Conservation (phyloP, 2,888 invertebrate species). For the Patella ulyssiponensis region DNA sequence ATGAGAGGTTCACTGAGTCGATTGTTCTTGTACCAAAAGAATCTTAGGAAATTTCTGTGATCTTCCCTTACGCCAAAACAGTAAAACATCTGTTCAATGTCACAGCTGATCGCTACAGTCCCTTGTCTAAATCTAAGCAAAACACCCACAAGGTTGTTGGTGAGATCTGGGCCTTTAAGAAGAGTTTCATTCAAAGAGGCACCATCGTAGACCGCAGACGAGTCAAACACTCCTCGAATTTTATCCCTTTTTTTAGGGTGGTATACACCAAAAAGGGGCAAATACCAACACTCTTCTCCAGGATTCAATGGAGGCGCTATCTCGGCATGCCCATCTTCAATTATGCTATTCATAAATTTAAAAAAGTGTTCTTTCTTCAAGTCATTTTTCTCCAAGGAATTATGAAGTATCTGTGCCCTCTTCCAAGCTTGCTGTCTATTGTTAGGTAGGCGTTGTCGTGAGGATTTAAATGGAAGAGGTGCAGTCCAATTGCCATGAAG, state of each 20-base stretch:
- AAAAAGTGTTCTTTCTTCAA: slow-evolving; percentile 24
- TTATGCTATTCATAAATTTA: slow-evolving; percentile 29
- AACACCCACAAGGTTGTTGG: slow-evolving; percentile 39
- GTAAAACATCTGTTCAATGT: slow-evolving; percentile 44
- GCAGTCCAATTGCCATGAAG: slow-evolving; percentile 23
- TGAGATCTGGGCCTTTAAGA: slow-evolving; percentile 36
- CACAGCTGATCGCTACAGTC: slow-evolving; percentile 29
- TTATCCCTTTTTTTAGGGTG: slow-evolving; percentile 35
- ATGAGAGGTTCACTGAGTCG: slow-evolving; percentile 29
- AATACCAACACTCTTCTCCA: slow-evolving; percentile 32
- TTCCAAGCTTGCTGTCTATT: too few species aligned
- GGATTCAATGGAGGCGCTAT: slow-evolving; percentile 25
- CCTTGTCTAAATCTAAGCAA: slow-evolving; percentile 37
- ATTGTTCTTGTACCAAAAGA: slow-evolving; percentile 43
- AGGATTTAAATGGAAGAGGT: too few species aligned
- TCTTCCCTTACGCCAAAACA: slow-evolving; percentile 35
- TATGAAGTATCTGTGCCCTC: too few species aligned
- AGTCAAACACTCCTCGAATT: slow-evolving; percentile 37
- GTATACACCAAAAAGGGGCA: slow-evolving; percentile 37
- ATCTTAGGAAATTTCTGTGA: slow-evolving; percentile 38
- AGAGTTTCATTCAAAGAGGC: slow-evolving; percentile 31
- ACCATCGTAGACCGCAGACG: slow-evolving; percentile 30
- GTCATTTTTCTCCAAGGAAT: too few species aligned
- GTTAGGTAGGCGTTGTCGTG: too few species aligned
- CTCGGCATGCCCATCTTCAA: slow-evolving; percentile 35